Percentiles rank a stretch among this genome's conserved stretches.
These are phyloP conservation scores for Harpagifer antarcticus DNA, from an alignment of 2,797 vertebrate genomes.

Conservation along the genomic window DNA sequence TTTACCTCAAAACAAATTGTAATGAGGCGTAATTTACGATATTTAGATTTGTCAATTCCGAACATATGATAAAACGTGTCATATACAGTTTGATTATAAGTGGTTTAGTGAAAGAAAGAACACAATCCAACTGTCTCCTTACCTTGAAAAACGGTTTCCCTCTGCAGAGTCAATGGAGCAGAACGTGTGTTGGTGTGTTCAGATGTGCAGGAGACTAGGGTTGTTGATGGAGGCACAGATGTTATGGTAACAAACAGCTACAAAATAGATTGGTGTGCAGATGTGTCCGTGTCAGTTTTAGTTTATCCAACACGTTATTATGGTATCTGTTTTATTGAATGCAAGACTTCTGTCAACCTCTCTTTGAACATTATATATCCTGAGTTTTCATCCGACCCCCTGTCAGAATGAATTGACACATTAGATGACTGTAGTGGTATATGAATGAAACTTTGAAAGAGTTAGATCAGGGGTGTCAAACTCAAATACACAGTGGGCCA, in stretches of 20 bases:
- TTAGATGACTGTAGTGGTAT: neutral
- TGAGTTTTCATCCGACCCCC: too few relatives aligned
- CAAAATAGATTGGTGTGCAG: slow-evolving; percentile 29
- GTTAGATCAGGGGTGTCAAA: neutral
- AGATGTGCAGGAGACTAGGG: slow-evolving; percentile 18
- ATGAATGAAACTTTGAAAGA: neutral
- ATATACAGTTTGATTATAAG: neutral
- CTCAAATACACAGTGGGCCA: too few relatives aligned
- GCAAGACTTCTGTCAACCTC: neutral
- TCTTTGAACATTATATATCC: neutral
- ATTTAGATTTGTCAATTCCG: neutral
- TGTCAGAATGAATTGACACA: neutral
- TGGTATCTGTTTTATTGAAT: too few relatives aligned
- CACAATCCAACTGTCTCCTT: slow-evolving; percentile 20
- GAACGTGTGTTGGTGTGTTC: slow-evolving; percentile 42
- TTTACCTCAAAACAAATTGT: neutral
- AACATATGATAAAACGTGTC: neutral
- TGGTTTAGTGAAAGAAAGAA: neutral
- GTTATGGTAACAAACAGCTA: slow-evolving; percentile 42
- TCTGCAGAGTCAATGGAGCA: slow-evolving; percentile 39
- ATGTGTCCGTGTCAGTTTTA: slow-evolving; percentile 4
- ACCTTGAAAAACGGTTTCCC: slow-evolving; percentile 32
- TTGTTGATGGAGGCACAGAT: slow-evolving; percentile 49
- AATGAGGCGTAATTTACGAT: neutral
- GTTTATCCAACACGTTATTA: slow-evolving; percentile 1